Percentiles rank a stretch among this genome's conserved stretches.
phyloP scores from a whole-genome alignment of 2,113 vertebrate species.

The Pteronura brasiliensis region DNA sequence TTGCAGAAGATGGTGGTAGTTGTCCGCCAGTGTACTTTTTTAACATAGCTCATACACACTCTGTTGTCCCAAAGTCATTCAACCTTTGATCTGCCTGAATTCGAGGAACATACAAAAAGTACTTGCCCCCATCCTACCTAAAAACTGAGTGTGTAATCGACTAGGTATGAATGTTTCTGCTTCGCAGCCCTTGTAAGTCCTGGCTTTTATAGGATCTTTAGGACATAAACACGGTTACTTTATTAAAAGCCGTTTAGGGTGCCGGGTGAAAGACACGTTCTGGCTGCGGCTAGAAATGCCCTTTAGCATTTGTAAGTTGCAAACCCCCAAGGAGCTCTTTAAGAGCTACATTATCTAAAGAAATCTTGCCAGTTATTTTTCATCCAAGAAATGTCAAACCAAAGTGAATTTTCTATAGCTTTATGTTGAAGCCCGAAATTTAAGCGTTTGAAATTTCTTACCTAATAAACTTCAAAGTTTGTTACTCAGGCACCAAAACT shows the following conservation, averaged over 20 bases:
- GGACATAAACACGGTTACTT: not conserved
- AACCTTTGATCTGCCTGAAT: slow-evolving; percentile 41
- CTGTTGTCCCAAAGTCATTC: not conserved
- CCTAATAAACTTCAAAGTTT: slow-evolving; percentile 23
- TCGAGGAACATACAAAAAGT: not conserved
- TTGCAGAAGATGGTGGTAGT: not conserved
- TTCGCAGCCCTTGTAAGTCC: not conserved
- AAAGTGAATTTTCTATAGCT: not conserved
- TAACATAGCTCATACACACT: slow-evolving; percentile 13
- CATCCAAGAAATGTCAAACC: not conserved
- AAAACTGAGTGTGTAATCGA: not conserved
- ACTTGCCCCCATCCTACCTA: not conserved
- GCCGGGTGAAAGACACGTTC: not conserved
- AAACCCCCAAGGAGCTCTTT: slow-evolving; percentile 17
- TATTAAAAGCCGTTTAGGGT: not conserved
- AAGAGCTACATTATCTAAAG: not conserved
- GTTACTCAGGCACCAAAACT: not conserved
- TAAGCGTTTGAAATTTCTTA: not conserved
- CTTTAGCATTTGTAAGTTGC: slow-evolving; percentile 18
- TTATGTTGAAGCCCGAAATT: not conserved
- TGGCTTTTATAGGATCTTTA: slow-evolving; percentile 2
- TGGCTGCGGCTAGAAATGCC: not conserved
- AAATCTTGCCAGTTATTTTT: not conserved
- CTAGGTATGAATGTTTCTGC: not conserved
- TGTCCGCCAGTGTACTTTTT: not conserved